Base-by-base conservation (phyloP, 2,888 invertebrate species). In the Xylocampa areola region DNA sequence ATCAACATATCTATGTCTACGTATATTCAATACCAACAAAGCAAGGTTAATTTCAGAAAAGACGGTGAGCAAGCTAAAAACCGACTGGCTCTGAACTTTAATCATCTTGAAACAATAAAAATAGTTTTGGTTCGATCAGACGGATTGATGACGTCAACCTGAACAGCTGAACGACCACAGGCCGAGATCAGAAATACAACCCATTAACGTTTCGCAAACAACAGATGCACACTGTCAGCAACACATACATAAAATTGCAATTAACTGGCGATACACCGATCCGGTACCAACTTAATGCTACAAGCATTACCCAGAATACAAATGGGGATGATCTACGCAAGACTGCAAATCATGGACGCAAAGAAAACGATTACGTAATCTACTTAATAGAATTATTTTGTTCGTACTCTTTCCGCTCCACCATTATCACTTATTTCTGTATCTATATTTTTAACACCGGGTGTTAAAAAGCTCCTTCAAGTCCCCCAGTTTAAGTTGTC, bases 151-250 rank as follows among this genome's bases (percentile, higher is more conserved):
- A 54, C 69, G 60, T 50, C 59, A 64, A 40, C 35, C 16, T 19
- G 32, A 48, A 44, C 41, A 57, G 55, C 36, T 62, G 53, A 23
- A 23, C 29, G 47, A 40, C 55, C 57, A 39, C 49, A 49, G 23
- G 37, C 25, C 27, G 43, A 40, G 44, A 45, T 37, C 52, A 65
- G 50, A 68, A 51, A 68, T 69, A 69, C 37, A 48, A 35, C 54
- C 41, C 65, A 60, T 45, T 64, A 51, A 30, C 62, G 23, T 43
- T 16, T 44, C 6, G 43, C 41, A 37, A 37, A 32, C 27, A 50
- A 44, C 32, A 45, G 47, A 64, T 60, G 57, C 48, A 14, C 5
- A 35, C 25, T 40, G 48, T 48, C 48, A 35, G 43, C 37, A 32
- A 11, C 0, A 40, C 16, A 39, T 13, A 14, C 11, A 53, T 53